These are phyloP conservation scores for Nomada flava DNA, from an alignment of 2,888 invertebrate species.

Conservation along the genomic window DNA sequence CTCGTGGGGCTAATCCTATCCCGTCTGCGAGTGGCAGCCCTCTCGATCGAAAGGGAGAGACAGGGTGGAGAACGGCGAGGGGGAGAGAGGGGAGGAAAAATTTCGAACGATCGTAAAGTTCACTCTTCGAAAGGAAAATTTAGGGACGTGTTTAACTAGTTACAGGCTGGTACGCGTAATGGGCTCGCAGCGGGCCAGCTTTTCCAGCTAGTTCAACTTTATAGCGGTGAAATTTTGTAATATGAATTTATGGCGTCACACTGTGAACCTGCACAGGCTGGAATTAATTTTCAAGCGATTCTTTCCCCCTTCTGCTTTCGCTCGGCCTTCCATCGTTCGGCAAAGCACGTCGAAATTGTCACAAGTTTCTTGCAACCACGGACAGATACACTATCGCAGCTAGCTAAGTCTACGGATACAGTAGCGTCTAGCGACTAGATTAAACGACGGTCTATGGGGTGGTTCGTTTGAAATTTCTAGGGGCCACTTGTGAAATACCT, in stretches of 20 bases:
- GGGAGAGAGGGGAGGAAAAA: conserved; percentile 10
- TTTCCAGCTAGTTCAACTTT: conserved; percentile 18
- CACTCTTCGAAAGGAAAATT: conserved; percentile 46
- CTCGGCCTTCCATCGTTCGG: background rate
- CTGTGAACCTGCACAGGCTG: no score
- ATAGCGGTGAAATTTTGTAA: conserved; percentile 27
- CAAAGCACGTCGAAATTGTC: background rate
- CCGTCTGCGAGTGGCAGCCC: conserved; percentile 40
- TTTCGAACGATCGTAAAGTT: conserved; percentile 52
- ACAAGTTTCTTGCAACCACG: no score
- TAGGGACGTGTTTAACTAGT: conserved; percentile 50
- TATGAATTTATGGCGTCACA: conserved; percentile 29
- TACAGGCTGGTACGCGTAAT: conserved; percentile 48
- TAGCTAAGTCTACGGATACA: background rate
- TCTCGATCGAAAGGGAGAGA: background rate
- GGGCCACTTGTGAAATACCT: no score
- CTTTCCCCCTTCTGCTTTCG: background rate
- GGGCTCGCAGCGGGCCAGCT: conserved; percentile 18
- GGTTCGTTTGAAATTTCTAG: background rate
- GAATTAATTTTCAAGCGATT: background rate
- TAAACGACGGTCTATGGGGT: background rate
- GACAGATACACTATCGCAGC: background rate
- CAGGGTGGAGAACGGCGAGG: no score
- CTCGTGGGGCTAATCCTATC: conserved; percentile 71
- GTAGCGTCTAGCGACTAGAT: background rate